A percentile compares a stretch with the other conserved stretches of the same genome.
Evolutionary conservation across 2,888 invertebrate genomes (phyloP).

Genomic region (Pristionchus maxplancki): DNA sequence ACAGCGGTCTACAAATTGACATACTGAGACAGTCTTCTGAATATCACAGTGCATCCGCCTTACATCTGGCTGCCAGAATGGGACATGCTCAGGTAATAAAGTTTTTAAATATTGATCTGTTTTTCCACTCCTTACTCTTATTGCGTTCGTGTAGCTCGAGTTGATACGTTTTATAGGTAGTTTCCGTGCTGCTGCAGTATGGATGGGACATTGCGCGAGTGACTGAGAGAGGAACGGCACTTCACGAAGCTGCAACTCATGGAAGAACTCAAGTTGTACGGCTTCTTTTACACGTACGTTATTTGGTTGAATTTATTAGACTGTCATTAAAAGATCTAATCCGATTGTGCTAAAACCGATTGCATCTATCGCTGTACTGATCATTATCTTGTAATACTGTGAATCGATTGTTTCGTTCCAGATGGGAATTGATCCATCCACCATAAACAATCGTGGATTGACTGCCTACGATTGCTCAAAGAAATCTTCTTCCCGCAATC

Average conservation of each 20-base stretch:
- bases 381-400: no score
- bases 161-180: slow-evolving; percentile 58
- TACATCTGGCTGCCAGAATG: slow-evolving; percentile 72
- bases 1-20: slow-evolving; percentile 6
- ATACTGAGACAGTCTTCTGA: slow-evolving; percentile 53
- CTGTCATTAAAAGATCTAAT: no score
- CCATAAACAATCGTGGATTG: slow-evolving; percentile 79
- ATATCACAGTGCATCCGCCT: slow-evolving; percentile 60
- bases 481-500: slow-evolving; percentile 78
- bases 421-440: slow-evolving; percentile 80
- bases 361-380: no score
- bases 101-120: not conserved
- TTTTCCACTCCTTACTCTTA: not conserved
- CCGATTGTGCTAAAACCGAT: no score
- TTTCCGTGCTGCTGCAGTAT: slow-evolving; percentile 78
- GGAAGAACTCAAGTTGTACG: slow-evolving; percentile 80
- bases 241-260: slow-evolving; percentile 80
- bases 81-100: slow-evolving; percentile 69
- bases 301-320: no score
- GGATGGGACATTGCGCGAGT: slow-evolving; percentile 79
- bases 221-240: slow-evolving; percentile 78
- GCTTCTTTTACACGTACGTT: slow-evolving; percentile 76
- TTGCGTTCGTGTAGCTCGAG: no score
- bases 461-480: slow-evolving; percentile 80
- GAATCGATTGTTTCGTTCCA: slow-evolving; percentile 60